These are phyloP conservation scores for Drosophila chauvacae DNA, from an alignment of 1,140 invertebrate species.

Conservation along the genomic window DNA sequence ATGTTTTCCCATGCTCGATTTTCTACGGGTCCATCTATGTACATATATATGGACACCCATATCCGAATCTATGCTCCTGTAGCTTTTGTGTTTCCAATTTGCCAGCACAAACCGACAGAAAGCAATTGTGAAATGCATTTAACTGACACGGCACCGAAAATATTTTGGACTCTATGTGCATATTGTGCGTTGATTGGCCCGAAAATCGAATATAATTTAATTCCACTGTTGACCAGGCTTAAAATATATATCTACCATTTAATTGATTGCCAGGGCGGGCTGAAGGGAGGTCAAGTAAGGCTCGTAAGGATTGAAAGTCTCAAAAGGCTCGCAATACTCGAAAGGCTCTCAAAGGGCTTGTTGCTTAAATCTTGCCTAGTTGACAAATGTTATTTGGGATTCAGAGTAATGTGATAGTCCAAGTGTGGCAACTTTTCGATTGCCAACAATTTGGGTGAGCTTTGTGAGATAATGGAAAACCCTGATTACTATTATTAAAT, in stretches of 20 bases:
- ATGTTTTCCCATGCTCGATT: constrained; percentile 68
- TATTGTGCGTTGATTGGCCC: constrained; percentile 31
- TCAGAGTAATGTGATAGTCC: constrained; percentile 30
- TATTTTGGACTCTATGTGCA: constrained; percentile 60
- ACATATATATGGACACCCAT: constrained; percentile 15
- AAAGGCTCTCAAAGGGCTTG: not conserved
- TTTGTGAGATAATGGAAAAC: constrained; percentile 13
- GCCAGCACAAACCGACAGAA: constrained; percentile 68
- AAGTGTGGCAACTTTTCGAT: constrained; percentile 27
- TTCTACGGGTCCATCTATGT: constrained; percentile 44
- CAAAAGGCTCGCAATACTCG: not conserved
- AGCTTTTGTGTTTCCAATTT: constrained; percentile 56
- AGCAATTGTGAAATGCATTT: constrained; percentile 71
- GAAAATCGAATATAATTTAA: constrained; percentile 52
- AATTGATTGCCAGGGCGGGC: constrained; percentile 62
- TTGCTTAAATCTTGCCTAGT: not conserved
- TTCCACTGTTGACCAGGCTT: constrained; percentile 40
- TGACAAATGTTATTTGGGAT: constrained; percentile 37
- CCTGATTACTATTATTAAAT: not conserved
- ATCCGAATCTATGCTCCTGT: constrained; percentile 46
- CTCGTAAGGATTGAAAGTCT: not conserved
- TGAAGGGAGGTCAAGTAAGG: constrained; percentile 5
- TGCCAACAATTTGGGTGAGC: constrained; percentile 20
- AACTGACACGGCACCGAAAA: constrained; percentile 55
- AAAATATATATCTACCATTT: constrained; percentile 34